phyloP scores from a whole-genome alignment of 2,888 invertebrate genomes.

The Pachliopta kotzebuea region DNA sequence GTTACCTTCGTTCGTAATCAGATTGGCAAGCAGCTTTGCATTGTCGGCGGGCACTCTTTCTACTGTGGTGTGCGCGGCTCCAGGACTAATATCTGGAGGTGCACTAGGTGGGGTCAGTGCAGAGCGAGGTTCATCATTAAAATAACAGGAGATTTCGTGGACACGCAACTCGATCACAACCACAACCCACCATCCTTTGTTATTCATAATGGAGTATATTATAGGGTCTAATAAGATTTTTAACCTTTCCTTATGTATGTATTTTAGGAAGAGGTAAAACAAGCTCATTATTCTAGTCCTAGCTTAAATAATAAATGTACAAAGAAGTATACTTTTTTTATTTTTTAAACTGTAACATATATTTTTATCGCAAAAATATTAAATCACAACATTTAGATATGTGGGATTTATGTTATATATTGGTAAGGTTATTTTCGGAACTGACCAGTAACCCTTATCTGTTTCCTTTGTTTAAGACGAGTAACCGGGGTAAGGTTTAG shows the following conservation, averaged over 20 bases:
- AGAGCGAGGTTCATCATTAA: slow-evolving; percentile 37
- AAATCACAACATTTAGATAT: too few species aligned
- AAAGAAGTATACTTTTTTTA: not conserved
- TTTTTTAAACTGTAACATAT: too few species aligned
- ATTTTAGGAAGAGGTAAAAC: not conserved
- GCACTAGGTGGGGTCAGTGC: slow-evolving; percentile 38
- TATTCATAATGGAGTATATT: slow-evolving; percentile 36
- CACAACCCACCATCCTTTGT: slow-evolving; percentile 35
- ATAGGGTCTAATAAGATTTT: slow-evolving; percentile 31
- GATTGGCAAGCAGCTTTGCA: slow-evolving; percentile 40
- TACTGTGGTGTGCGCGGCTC: slow-evolving; percentile 34
- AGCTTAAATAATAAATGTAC: not conserved
- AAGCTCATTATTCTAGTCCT: not conserved
- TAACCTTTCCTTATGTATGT: not conserved
- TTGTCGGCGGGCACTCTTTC: slow-evolving; percentile 41
- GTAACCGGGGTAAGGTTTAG: too few species aligned
- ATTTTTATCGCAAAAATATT: too few species aligned
- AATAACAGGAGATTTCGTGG: slow-evolving; percentile 27
- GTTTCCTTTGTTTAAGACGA: too few species aligned
- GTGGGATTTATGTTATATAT: too few species aligned
- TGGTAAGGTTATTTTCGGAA: too few species aligned
- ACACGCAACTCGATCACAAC: slow-evolving; percentile 33
- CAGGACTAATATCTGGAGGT: slow-evolving; percentile 39
- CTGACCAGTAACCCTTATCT: too few species aligned
- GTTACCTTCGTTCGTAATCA: slow-evolving; percentile 36